Percentiles rank a stretch among this genome's conserved stretches.
These are phyloP conservation scores for Sigmodon hispidus DNA, from an alignment of 2,113 vertebrate genomes.

Conservation along the genomic window DNA sequence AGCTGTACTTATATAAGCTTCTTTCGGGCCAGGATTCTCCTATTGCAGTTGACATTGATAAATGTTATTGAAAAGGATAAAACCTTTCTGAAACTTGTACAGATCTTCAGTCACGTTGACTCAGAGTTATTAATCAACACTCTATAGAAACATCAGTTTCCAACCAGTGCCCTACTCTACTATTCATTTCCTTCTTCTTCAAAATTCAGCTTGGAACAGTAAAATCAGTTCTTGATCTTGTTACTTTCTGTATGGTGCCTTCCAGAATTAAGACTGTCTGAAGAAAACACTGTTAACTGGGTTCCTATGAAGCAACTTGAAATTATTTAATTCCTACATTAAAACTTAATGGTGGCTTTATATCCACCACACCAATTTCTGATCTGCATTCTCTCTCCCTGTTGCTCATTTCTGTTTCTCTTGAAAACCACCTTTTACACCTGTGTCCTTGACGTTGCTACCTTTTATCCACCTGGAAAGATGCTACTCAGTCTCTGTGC, in stretches of 20 bases:
- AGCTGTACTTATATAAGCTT: slow-evolving; percentile 14
- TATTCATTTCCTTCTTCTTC: not conserved
- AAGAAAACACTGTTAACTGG: not conserved
- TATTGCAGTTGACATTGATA: not conserved
- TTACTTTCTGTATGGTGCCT: not conserved
- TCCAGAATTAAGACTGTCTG: not conserved
- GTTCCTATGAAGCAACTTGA: not conserved
- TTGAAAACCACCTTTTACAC: slow-evolving; percentile 12
- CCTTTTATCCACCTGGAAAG: not conserved
- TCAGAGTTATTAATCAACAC: slow-evolving; percentile 45
- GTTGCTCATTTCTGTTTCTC: not conserved
- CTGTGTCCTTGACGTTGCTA: not conserved
- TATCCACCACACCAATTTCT: not conserved
- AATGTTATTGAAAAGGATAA: slow-evolving; percentile 50
- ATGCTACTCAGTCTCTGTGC: not conserved
- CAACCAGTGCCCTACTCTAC: not conserved
- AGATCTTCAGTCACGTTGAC: not conserved
- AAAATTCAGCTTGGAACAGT: not conserved
- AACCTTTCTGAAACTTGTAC: not conserved
- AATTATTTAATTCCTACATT: slow-evolving; percentile 3
- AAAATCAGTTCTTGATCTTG: not conserved
- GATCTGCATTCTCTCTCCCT: not conserved
- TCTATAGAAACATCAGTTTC: not conserved
- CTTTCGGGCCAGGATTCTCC: not conserved
- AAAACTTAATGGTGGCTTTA: not conserved